These are phyloP conservation scores for Melanotaenia trifasciata DNA, from an alignment of 2,797 vertebrate genomes.

Conservation along the genomic window DNA sequence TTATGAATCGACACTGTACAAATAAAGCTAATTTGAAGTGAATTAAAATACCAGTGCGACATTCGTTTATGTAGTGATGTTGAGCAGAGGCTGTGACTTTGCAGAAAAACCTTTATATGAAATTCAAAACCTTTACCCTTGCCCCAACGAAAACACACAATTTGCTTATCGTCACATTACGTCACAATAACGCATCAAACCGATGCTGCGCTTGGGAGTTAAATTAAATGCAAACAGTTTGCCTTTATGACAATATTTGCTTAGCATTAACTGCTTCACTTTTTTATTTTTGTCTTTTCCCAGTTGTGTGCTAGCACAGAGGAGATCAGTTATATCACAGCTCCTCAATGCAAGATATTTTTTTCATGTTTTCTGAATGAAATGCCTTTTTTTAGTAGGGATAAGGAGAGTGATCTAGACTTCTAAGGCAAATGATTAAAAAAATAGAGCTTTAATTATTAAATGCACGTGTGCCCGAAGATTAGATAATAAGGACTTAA, in stretches of 20 bases:
- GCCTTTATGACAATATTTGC: not conserved
- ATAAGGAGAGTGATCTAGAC: slow-evolving; percentile 10
- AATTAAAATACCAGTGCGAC: slow-evolving; percentile 51
- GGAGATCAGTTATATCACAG: not conserved
- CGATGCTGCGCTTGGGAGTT: not conserved
- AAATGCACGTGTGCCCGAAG: slow-evolving; percentile 10
- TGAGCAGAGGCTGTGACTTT: not conserved
- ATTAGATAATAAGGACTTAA: slow-evolving; percentile 3
- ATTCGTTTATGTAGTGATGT: slow-evolving; percentile 42
- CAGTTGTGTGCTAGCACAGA: not conserved
- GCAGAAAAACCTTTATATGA: not conserved
- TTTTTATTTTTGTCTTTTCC: not conserved
- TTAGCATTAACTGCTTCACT: not conserved
- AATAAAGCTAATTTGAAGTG: not conserved
- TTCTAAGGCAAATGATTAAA: slow-evolving; percentile 9
- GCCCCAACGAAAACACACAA: not conserved
- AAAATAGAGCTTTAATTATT: not conserved
- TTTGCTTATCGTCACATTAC: not conserved
- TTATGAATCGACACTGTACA: not conserved
- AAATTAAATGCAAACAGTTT: not conserved
- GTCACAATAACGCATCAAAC: not conserved
- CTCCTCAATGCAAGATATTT: not conserved
- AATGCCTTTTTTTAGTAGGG: not conserved
- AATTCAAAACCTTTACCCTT: not conserved
- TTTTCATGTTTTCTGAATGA: not conserved